These are phyloP conservation scores for Nothocercus nigrocapillus DNA, from an alignment of 2,113 vertebrate species.

Conservation along the genomic window DNA sequence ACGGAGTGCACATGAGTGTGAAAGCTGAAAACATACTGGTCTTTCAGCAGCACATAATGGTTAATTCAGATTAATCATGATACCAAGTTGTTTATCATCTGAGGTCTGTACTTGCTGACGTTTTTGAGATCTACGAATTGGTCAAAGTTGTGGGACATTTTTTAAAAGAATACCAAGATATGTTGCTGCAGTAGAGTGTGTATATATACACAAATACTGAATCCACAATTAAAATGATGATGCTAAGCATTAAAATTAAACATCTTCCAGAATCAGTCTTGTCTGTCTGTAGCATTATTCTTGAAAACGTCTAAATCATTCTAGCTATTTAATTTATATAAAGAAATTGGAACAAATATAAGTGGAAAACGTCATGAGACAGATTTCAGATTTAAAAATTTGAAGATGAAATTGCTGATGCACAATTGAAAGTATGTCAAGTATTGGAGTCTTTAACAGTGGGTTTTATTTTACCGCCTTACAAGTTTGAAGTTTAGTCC, in stretches of 20 bases:
- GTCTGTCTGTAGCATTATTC: neutral
- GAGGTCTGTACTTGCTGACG: fast-evolving
- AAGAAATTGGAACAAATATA: neutral
- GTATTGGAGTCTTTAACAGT: neutral
- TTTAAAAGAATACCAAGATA: neutral
- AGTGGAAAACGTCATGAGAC: neutral
- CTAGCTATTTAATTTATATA: neutral
- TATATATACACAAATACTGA: neutral
- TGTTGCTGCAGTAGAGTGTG: neutral
- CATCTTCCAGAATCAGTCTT: neutral
- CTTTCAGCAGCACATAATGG: neutral
- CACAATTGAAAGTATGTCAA: neutral
- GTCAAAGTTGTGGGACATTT: neutral
- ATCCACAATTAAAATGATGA: neutral
- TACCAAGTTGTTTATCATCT: neutral
- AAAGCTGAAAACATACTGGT: neutral
- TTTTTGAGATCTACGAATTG: neutral
- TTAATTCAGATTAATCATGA: neutral
- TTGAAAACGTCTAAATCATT: neutral
- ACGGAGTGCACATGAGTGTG: neutral
- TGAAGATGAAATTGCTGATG: neutral
- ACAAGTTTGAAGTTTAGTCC: neutral
- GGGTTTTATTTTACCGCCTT: neutral
- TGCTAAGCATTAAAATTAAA: neutral
- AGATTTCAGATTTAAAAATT: neutral